phyloP scores from a whole-genome alignment of 2,888 invertebrate genomes.

The Clivina fossor region DNA sequence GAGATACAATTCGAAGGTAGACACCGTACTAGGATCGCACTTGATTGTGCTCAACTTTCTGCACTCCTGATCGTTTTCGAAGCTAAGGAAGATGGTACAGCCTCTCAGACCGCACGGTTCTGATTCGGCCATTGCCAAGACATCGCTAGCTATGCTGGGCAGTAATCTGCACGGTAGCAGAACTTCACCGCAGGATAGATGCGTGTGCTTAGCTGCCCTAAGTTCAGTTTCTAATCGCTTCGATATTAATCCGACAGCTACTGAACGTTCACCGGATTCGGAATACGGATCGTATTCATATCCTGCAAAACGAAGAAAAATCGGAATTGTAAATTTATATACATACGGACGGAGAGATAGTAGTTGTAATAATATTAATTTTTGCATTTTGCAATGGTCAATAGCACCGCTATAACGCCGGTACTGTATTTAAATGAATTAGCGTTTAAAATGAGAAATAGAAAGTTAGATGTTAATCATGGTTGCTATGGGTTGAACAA shows the following conservation, averaged over 20 bases:
- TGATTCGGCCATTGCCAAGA: constrained; percentile 79
- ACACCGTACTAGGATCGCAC: constrained; percentile 82
- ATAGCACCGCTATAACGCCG: too few species aligned
- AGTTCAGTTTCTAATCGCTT: constrained; percentile 76
- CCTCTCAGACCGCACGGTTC: constrained; percentile 90
- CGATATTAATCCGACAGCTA: constrained; percentile 69
- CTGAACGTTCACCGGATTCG: constrained; percentile 54
- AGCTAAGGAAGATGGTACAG: constrained; percentile 81
- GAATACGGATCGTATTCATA: constrained; percentile 51
- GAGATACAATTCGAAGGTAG: constrained; percentile 88
- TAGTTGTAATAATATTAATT: background rate
- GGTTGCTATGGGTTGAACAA: too few species aligned
- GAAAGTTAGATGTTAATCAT: too few species aligned
- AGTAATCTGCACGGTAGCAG: constrained; percentile 81
- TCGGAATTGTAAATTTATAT: too few species aligned
- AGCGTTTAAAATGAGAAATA: too few species aligned
- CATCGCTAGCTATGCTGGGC: constrained; percentile 75
- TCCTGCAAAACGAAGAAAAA: constrained; percentile 44
- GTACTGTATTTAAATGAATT: too few species aligned
- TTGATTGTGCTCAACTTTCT: constrained; percentile 79
- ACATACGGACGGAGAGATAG: background rate
- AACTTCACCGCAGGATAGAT: constrained; percentile 82
- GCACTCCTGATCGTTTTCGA: constrained; percentile 70
- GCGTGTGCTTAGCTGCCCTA: constrained; percentile 77
- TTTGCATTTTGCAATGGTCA: too few species aligned